Conservation (phyloP, 2,113 vertebrate genomes). For the Tyto alba region DNA sequence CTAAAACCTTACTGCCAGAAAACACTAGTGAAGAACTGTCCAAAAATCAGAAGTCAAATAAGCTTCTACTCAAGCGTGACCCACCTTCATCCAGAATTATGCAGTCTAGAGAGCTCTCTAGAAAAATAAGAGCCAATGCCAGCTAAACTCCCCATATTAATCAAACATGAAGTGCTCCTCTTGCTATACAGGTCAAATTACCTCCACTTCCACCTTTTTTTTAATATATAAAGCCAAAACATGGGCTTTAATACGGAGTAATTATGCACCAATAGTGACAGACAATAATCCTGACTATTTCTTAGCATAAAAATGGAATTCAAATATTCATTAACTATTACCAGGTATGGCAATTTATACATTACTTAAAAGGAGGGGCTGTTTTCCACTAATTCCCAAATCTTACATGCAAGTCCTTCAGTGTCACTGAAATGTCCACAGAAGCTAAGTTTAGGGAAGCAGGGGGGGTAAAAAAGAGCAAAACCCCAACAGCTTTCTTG, state of each 20-base stretch:
- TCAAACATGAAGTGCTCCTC: not conserved
- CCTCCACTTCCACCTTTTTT: not conserved
- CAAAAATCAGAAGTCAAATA: not conserved
- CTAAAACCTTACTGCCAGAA: not conserved
- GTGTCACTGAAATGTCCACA: not conserved
- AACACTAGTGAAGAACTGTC: not conserved
- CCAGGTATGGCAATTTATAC: not conserved
- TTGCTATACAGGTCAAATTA: not conserved
- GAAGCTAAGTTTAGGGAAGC: not conserved
- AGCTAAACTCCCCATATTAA: not conserved
- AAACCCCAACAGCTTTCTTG: not conserved
- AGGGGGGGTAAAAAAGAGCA: not conserved
- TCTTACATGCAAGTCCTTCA: not conserved
- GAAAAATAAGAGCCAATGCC: not conserved
- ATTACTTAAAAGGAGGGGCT: not conserved
- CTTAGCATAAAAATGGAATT: not conserved
- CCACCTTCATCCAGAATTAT: not conserved
- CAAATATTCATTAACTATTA: not conserved
- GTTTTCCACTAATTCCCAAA: not conserved
- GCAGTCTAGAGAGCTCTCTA: not conserved
- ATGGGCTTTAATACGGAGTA: not conserved
- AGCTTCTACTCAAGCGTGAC: not conserved
- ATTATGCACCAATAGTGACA: not conserved
- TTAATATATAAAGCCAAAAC: not conserved
- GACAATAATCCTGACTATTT: not conserved